phyloP scores from a whole-genome alignment of 2,797 vertebrate genomes.

The Emydoidea blandingii region DNA sequence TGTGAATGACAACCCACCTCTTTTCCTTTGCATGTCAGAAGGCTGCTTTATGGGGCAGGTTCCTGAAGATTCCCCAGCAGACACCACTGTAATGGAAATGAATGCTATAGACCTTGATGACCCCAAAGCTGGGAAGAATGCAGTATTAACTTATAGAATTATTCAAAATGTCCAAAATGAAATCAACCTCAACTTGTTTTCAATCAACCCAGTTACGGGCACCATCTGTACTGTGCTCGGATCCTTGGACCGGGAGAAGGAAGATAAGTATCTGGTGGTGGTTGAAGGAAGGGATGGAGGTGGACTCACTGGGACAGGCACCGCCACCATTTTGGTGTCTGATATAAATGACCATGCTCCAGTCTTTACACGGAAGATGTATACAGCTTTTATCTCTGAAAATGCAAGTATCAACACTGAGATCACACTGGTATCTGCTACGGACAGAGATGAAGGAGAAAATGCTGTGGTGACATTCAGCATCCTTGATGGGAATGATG shows the following conservation, averaged over 20 bases:
- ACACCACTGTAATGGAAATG: slow-evolving; percentile 91
- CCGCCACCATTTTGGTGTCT: slow-evolving; percentile 88
- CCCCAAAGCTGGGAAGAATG: slow-evolving; percentile 85
- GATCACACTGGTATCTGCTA: slow-evolving; percentile 86
- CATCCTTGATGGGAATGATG: slow-evolving; percentile 88
- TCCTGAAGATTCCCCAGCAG: slow-evolving; percentile 89
- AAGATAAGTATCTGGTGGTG: slow-evolving; percentile 87
- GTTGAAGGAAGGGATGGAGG: slow-evolving; percentile 91
- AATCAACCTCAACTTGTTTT: slow-evolving; percentile 91
- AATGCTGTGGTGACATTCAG: slow-evolving; percentile 90
- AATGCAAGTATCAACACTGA: slow-evolving; percentile 86
- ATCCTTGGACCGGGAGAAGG: slow-evolving; percentile 87
- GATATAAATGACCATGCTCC: slow-evolving; percentile 92
- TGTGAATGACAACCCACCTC: slow-evolving; percentile 88
- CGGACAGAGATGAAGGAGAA: slow-evolving; percentile 88
- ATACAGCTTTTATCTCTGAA: slow-evolving; percentile 84
- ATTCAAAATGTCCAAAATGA: slow-evolving; percentile 89
- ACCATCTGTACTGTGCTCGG: slow-evolving; percentile 88
- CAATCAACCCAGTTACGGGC: slow-evolving; percentile 87
- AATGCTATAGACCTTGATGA: slow-evolving; percentile 89
- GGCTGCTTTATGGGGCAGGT: slow-evolving; percentile 87
- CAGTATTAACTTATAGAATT: slow-evolving; percentile 89
- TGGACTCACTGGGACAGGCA: slow-evolving; percentile 89
- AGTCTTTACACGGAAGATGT: slow-evolving; percentile 87
- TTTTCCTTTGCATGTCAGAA: slow-evolving; percentile 86